Base-by-base conservation (phyloP, 2,797 vertebrate genomes). In the Psittacula echo region DNA sequence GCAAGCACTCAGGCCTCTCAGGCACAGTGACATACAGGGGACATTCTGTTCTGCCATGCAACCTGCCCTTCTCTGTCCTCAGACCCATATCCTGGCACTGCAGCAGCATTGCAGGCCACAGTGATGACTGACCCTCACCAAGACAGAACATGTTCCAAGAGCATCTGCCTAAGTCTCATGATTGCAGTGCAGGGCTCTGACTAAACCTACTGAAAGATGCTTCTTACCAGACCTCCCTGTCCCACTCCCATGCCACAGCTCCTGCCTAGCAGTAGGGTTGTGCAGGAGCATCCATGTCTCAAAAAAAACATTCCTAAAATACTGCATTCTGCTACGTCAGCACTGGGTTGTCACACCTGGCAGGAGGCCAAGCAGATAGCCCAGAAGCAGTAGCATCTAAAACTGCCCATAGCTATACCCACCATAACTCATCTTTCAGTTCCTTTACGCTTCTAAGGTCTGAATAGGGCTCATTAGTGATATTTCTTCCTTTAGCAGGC, bases 151-250 rank as follows among this genome's bases (percentile, higher is more conserved):
- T 2, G 0, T 4, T 11, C 15, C 23, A 26, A 24, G 39, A 62
- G 45, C 47, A 10, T 3, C 65, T 1, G 4, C 30, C 6, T 2
- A 1, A 22, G 13, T 1, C 20, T 21, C 0, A 0, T 8, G 20
- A 70, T 74, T 7, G 0, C 34, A 32, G 32, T 0, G 1, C 32
- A 5, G 82, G 42, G 37, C 41, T 73, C 54, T 30, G 62, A 12
- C 42, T 58, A 56, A 3, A 13, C 24, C n/a, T 3, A 1, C 56
- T 4, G 6, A 42, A 37, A 67, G n/a, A 6, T 21, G 37, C 68
- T 56, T 47, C 85, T 78, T 4, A 2, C 21, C 47, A 53, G 32
- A 10, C 10, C 61, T 62, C 47, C 54, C 72, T 39, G 5, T 24
- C n/a, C 27, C 32, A 4, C 50, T 21, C 11, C 53, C 24, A 24